Percentiles rank a stretch among this genome's conserved stretches.
These are phyloP conservation scores for Rynchops niger DNA, from an alignment of 2,113 vertebrate genomes.

Conservation along the genomic window DNA sequence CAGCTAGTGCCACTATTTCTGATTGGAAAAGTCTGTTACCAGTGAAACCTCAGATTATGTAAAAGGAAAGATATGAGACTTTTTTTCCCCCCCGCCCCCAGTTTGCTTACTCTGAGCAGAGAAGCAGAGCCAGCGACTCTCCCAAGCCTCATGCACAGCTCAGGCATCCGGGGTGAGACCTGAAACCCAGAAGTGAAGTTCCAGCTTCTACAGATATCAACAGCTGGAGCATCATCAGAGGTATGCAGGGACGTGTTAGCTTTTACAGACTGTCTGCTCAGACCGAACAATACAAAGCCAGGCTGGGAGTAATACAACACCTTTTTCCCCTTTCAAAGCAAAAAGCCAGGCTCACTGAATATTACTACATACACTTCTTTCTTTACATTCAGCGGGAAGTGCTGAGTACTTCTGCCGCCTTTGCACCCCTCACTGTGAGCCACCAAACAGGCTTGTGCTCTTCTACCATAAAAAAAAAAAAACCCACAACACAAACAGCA, in stretches of 20 bases:
- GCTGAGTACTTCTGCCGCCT: background rate
- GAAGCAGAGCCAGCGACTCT: background rate
- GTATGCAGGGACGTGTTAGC: background rate
- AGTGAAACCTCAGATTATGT: background rate
- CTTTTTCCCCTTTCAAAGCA: background rate
- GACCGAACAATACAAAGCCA: background rate
- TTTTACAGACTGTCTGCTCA: background rate
- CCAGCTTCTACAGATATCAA: background rate
- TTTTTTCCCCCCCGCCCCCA: fast-evolving
- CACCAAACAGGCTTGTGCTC: background rate
- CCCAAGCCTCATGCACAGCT: background rate
- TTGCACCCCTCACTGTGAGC: background rate
- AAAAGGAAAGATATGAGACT: background rate
- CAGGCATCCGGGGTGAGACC: background rate
- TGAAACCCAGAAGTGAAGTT: background rate
- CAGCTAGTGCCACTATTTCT: background rate
- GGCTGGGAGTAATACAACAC: background rate
- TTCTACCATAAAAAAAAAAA: background rate
- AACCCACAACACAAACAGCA: background rate
- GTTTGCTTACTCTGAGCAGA: background rate
- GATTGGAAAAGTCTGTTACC: background rate
- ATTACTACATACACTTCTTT: background rate
- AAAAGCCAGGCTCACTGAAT: background rate
- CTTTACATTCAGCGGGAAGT: background rate
- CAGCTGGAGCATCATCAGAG: background rate